phyloP scores from a whole-genome alignment of 2,797 vertebrate genomes.

The Labeo calbasu region DNA sequence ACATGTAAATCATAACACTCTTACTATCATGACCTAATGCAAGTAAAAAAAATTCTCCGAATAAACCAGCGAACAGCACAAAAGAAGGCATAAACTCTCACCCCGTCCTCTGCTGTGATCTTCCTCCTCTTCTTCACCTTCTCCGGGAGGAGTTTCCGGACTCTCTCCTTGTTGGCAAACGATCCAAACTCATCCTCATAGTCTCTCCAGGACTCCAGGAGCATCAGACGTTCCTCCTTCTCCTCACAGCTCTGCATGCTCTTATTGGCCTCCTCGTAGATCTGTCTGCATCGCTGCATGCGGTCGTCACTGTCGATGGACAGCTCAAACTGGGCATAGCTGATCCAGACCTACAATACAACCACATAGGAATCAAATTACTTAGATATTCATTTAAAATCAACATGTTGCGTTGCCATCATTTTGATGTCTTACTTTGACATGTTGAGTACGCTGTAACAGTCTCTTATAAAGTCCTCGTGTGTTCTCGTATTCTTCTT shows the following conservation, averaged over 20 bases:
- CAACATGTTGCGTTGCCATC: neutral
- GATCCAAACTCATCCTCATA: slow-evolving; percentile 91
- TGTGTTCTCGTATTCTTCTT: slow-evolving; percentile 93
- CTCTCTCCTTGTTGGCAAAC: slow-evolving; percentile 78
- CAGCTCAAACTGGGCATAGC: slow-evolving; percentile 93
- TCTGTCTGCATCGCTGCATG: slow-evolving; percentile 84
- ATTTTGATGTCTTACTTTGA: slow-evolving; percentile 82
- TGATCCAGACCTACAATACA: slow-evolving; percentile 91
- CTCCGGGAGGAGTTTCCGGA: slow-evolving; percentile 92
- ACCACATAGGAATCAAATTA: neutral
- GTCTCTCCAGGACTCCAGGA: slow-evolving; percentile 91
- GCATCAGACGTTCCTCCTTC: slow-evolving; percentile 96
- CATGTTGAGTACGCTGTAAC: slow-evolving; percentile 93
- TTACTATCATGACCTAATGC: neutral
- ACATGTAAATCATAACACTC: too few relatives aligned
- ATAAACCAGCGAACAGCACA: neutral
- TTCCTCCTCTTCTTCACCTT: slow-evolving; percentile 99
- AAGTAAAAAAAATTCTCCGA: neutral
- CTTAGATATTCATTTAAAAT: neutral
- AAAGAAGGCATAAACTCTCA: slow-evolving; percentile 71
- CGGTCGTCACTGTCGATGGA: slow-evolving; percentile 81
- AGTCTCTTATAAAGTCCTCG: slow-evolving; percentile 89
- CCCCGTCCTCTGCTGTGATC: slow-evolving; percentile 96
- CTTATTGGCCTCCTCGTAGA: slow-evolving; percentile 96
- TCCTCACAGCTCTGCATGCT: slow-evolving; percentile 93